Percentiles rank a stretch among this genome's conserved stretches.
Evolutionary conservation across 2,797 vertebrate species (phyloP).

Genomic region (Glossophaga mutica): DNA sequence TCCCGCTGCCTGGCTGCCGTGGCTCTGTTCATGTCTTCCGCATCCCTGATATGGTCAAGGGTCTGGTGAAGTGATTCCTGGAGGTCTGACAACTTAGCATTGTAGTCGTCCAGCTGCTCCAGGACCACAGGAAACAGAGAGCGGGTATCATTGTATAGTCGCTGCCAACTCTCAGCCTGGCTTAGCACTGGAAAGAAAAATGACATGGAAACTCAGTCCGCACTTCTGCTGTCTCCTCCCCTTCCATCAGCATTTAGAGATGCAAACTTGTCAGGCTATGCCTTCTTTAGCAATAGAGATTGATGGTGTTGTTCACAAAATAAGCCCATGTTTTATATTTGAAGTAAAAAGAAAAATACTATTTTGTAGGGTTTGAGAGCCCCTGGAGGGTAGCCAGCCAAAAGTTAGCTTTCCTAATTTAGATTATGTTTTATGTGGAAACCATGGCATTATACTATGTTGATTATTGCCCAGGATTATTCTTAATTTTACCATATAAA

Average conservation of each 20-base stretch:
- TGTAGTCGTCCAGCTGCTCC: constrained; percentile 86
- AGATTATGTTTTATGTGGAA: neutral
- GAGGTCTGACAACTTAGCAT: constrained; percentile 84
- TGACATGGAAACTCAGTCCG: neutral
- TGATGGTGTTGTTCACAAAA: neutral
- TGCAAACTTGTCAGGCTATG: neutral
- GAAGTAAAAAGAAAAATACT: neutral
- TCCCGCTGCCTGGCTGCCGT: constrained; percentile 85
- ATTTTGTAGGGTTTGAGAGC: neutral
- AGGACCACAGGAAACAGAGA: constrained; percentile 84
- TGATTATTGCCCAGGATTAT: neutral
- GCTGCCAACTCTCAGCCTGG: constrained; percentile 83
- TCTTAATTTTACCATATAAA: neutral
- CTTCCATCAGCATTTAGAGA: neutral
- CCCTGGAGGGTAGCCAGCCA: neutral
- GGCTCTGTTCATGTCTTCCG: constrained; percentile 84
- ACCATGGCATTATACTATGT: neutral
- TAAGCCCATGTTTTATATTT: neutral
- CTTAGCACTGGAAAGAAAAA: constrained; percentile 76
- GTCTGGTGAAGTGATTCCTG: constrained; percentile 85
- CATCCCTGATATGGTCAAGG: constrained; percentile 78
- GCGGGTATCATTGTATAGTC: constrained; percentile 85
- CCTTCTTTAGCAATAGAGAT: neutral
- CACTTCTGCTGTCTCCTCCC: neutral
- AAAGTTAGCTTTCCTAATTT: neutral